phyloP scores from a whole-genome alignment of 2,797 vertebrate species.

The Clamator glandarius region DNA sequence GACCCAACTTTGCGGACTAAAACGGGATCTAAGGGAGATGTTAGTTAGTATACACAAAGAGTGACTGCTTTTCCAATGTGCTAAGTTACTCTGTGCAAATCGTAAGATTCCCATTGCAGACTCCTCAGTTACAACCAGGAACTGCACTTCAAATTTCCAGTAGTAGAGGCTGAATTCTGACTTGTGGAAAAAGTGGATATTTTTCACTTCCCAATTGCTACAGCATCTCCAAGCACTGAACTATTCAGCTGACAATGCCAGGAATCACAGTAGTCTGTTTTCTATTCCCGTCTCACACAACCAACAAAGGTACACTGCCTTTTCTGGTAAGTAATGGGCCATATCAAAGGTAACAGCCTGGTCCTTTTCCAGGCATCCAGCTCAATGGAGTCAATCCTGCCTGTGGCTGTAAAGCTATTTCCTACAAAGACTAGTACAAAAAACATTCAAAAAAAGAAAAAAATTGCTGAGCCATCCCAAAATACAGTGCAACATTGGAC shows the following conservation, averaged over 20 bases:
- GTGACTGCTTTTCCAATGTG: neutral
- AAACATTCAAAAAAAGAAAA: neutral
- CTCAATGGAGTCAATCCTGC: neutral
- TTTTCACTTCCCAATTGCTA: neutral
- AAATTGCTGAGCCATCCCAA: neutral
- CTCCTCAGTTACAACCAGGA: neutral
- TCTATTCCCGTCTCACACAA: neutral
- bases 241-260: neutral
- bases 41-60: neutral
- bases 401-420: neutral
- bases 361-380: neutral
- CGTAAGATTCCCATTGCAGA: neutral
- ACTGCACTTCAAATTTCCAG: neutral
- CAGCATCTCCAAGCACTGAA: neutral
- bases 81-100: neutral
- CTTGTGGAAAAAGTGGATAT: neutral
- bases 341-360: neutral
- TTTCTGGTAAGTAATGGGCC: neutral
- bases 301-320: accelerated
- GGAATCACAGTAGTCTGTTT: neutral
- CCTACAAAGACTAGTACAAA: neutral
- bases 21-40: neutral
- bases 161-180: neutral
- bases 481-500: neutral
- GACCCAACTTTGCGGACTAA: neutral